Base-by-base conservation (phyloP, 1,140 invertebrate species). In the Pseudomyrmex concolor region DNA sequence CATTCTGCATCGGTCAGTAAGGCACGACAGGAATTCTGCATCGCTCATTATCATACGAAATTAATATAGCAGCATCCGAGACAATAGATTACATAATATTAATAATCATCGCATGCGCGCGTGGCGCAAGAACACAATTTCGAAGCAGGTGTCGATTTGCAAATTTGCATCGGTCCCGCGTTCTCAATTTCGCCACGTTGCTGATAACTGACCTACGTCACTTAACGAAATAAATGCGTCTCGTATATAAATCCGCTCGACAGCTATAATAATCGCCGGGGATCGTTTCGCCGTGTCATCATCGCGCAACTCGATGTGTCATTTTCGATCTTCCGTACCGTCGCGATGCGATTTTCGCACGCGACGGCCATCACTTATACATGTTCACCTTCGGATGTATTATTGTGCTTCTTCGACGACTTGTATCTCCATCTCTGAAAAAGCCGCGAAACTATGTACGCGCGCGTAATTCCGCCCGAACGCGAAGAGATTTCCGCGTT, bases 31-130 rank as follows among this genome's bases (percentile, higher is more conserved):
- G 86, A 88, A 88, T 88, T 88, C 84, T 67, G 87, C 86, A 84
- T 88, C 86, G 86, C 68, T 87, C 84, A 88, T 88, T 88, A 88
- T 84, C 86, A 88, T 88, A 87, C 76, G 86, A 87, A n/a, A n/a
- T n/a, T n/a, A n/a, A 84, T 87, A 88, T 87, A 67, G 86, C 64
- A 80, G 86, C 73, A 63, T 68, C 74, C 63, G 87, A 62, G 83
- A 87, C 86, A 87, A 80, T 73, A 63, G 62, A 87, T 87, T 70
- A 87, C 84, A 87, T 34, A 34, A 34, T 34, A 34, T 72, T 70
- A 88, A 88, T 88, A 88, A 88, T 87, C 84, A 70, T 88, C 86
- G 73, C 83, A 57, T 71, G 70, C 68, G 77, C 77, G 54, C 15
- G 43, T 34, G 3, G 3, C 34, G 45, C 25, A 19, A 17, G 19